Conservation (phyloP, 2,797 vertebrate genomes). For the Anas bernieri region DNA sequence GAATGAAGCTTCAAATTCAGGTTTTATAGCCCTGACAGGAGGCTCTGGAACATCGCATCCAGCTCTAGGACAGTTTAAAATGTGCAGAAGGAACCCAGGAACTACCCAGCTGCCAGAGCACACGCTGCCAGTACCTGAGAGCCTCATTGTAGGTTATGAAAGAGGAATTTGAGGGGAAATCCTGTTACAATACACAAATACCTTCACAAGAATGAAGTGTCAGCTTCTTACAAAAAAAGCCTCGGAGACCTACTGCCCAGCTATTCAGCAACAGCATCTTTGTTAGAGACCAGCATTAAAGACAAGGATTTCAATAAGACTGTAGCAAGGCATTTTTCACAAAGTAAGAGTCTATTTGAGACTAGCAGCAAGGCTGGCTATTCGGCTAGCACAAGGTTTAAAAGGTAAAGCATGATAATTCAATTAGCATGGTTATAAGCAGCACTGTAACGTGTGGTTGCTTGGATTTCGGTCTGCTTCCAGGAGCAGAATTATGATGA, state of each 20-base stretch:
- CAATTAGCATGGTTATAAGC: not conserved
- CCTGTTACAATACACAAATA: not conserved
- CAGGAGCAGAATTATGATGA: not conserved
- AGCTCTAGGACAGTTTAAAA: not conserved
- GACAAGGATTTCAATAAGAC: not conserved
- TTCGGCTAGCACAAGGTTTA: not conserved
- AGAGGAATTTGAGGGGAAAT: not conserved
- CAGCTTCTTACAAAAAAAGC: not conserved
- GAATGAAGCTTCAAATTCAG: not conserved
- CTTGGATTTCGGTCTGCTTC: not conserved
- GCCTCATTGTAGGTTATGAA: not conserved
- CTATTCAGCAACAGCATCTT: not conserved
- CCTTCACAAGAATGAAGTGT: not conserved
- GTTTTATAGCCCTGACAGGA: not conserved
- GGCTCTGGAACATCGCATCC: not conserved
- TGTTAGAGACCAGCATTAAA: not conserved
- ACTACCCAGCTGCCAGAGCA: not conserved
- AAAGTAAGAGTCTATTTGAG: not conserved
- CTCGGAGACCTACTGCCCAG: not conserved
- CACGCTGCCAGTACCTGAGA: not conserved
- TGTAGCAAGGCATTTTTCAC: not conserved
- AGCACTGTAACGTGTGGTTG: not conserved
- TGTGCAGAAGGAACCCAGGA: not conserved
- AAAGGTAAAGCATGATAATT: not conserved
- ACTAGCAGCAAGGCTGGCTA: not conserved